Evolutionary conservation across 2,888 invertebrate genomes (phyloP).

Genomic region (Amphimallon solstitiale): DNA sequence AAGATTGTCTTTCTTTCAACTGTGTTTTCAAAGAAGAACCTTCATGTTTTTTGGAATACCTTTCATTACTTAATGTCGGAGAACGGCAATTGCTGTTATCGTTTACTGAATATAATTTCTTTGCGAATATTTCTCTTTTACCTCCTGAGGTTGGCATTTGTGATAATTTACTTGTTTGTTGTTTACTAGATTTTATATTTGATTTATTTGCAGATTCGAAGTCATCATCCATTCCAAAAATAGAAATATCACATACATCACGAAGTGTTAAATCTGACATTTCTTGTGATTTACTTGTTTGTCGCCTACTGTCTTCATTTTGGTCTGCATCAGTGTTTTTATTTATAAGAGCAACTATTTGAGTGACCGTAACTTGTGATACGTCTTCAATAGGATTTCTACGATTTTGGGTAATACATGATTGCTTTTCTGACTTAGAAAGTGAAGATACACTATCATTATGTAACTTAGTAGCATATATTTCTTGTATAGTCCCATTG

Average conservation of each 20-base stretch:
- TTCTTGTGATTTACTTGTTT: background rate
- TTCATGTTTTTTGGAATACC: slow-evolving; percentile 20
- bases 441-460: background rate
- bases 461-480: background rate
- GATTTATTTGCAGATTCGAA: slow-evolving; percentile 6
- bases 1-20: slow-evolving; percentile 39
- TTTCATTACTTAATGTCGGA: background rate
- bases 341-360: slow-evolving; percentile 60
- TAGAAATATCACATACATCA: slow-evolving; percentile 45
- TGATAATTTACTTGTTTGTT: background rate
- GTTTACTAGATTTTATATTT: background rate
- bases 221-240: slow-evolving; percentile 46
- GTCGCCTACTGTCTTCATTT: background rate
- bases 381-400: background rate
- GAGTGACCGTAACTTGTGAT: slow-evolving; percentile 43
- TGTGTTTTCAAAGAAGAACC: slow-evolving; percentile 1
- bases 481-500: background rate
- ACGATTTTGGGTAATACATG: background rate
- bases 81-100: slow-evolving; percentile 34
- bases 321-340: slow-evolving; percentile 43
- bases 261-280: background rate
- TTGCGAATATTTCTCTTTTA: background rate
- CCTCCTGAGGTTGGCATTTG: background rate
- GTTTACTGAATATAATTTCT: slow-evolving; percentile 7
- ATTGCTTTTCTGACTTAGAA: background rate